phyloP scores from a whole-genome alignment of 1,140 invertebrate genomes.

The Drosophila kanapiae region DNA sequence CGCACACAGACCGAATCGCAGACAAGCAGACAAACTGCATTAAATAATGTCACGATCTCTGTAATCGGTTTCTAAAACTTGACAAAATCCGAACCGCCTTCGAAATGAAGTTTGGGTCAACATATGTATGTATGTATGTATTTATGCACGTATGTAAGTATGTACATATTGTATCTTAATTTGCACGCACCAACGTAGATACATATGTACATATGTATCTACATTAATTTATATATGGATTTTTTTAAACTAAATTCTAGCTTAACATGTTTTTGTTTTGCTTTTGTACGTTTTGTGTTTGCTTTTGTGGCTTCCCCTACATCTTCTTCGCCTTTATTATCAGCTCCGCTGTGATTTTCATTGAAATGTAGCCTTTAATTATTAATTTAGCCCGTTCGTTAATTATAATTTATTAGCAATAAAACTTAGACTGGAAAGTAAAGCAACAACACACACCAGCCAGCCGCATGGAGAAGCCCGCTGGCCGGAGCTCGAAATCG shows the following conservation, averaged over 20 bases:
- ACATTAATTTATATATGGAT: constrained; percentile 15
- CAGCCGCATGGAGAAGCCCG: constrained; percentile 17
- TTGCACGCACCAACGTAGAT: constrained; percentile 15
- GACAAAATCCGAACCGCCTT: constrained; percentile 43
- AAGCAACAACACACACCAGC: constrained; percentile 54
- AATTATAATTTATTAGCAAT: constrained; percentile 66
- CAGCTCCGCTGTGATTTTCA: constrained; percentile 25
- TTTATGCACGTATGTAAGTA: neutral
- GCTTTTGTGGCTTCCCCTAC: constrained; percentile 5
- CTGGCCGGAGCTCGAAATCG: constrained; percentile 34
- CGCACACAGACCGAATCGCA: constrained; percentile 23
- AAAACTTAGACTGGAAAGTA: constrained; percentile 36
- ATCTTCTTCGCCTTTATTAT: constrained; percentile 30
- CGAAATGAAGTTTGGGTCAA: constrained; percentile 33
- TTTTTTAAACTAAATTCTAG: constrained; percentile 58
- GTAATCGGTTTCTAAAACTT: constrained; percentile 40
- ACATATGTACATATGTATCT: constrained; percentile 6
- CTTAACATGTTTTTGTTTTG: constrained; percentile 59
- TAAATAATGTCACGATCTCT: constrained; percentile 44
- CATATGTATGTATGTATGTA: neutral
- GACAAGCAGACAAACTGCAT: constrained; percentile 31
- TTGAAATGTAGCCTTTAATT: constrained; percentile 30
- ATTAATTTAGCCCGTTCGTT: constrained; percentile 50
- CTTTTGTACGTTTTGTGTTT: constrained; percentile 4
- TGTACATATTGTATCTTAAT: neutral